Percentiles rank a stretch among this genome's conserved stretches.
phyloP scores from a whole-genome alignment of 1,140 invertebrate genomes.

The Ridgeia piscesae region DNA sequence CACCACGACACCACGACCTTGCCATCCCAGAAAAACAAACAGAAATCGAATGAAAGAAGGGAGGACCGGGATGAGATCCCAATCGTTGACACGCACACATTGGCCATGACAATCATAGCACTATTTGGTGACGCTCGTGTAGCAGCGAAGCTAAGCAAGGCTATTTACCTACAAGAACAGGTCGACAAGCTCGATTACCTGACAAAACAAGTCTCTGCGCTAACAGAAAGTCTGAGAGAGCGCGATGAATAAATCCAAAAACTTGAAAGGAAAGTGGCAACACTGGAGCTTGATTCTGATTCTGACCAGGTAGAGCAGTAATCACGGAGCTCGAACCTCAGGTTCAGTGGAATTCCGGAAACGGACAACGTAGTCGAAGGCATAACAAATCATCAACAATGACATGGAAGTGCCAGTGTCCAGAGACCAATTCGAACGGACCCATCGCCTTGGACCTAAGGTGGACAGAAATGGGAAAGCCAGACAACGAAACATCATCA shows the following conservation, averaged over 20 bases:
- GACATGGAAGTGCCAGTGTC: not conserved
- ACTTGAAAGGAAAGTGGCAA: not conserved
- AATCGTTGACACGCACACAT: not conserved
- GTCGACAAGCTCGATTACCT: not conserved
- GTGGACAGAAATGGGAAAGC: constrained; percentile 3
- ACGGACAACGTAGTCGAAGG: not conserved
- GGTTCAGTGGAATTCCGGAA: not conserved
- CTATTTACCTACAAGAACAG: not conserved
- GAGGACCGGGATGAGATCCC: not conserved
- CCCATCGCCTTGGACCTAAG: not conserved
- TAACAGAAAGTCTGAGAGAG: not conserved
- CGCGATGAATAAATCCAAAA: not conserved
- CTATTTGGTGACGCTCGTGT: not conserved
- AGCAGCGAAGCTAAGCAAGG: not conserved
- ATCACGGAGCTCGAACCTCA: not conserved
- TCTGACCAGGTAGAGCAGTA: not conserved
- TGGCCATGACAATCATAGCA: not conserved
- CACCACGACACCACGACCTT: not conserved
- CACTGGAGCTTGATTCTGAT: not conserved
- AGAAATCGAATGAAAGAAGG: not conserved
- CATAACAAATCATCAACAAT: not conserved
- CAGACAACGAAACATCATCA: no score
- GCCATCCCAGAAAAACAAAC: not conserved
- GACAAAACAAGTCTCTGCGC: not conserved
- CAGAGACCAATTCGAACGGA: not conserved